These are phyloP conservation scores for Chaetodon trifascialis DNA, from an alignment of 2,113 vertebrate species.

Conservation along the genomic window DNA sequence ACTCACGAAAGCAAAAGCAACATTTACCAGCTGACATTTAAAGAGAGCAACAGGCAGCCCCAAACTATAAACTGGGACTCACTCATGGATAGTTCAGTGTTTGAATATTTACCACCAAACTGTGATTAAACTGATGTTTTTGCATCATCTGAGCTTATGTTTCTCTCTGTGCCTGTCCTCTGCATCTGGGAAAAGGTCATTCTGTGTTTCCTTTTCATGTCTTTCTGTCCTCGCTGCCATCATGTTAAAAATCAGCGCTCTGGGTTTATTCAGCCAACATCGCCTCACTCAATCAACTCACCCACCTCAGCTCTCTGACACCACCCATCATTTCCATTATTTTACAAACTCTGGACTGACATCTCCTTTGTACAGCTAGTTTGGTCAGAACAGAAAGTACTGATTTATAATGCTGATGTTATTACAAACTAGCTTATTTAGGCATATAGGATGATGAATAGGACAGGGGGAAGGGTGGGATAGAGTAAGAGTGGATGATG, in stretches of 20 bases:
- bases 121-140: slow-evolving; percentile 20
- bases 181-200: not conserved
- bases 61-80: not conserved
- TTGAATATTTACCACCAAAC: slow-evolving; percentile 23
- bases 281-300: not conserved
- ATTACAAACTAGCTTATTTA: slow-evolving; percentile 22
- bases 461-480: not conserved
- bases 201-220: not conserved
- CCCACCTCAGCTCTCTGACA: not conserved
- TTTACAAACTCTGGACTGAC: not conserved
- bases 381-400: slow-evolving; percentile 8
- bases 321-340: not conserved
- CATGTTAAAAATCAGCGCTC: not conserved
- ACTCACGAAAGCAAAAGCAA: not conserved
- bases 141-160: not conserved
- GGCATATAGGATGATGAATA: not conserved
- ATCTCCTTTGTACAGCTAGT: not conserved
- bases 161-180: not conserved
- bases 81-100: slow-evolving; percentile 1
- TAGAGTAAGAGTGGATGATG: slow-evolving; percentile 28
- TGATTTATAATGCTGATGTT: slow-evolving; percentile 29
- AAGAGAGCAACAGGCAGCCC: slow-evolving; percentile 2
- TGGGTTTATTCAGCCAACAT: not conserved
- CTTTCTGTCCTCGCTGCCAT: not conserved
- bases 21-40: slow-evolving; percentile 17